Evolutionary conservation across 2,888 invertebrate genomes (phyloP), one percentile per base, ranked within the genome.

Genomic region (Drosophila ezoana): DNA sequence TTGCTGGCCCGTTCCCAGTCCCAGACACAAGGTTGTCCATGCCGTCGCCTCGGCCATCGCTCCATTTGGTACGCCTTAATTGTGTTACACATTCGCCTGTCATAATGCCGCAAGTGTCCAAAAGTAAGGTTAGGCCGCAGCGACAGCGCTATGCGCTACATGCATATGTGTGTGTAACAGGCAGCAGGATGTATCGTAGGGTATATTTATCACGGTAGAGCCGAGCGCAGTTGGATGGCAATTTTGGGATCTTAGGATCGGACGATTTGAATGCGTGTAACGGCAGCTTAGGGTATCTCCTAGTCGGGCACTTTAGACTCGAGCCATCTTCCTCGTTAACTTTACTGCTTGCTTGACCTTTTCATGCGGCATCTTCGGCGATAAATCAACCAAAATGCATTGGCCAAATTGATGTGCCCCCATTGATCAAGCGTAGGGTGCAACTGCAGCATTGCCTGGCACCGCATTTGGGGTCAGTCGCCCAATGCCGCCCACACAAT

Each of bases 1-100:
- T 20, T 4, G 10, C 18, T 4, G n/a, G 9, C 18, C 18, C 37
- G 32, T n/a, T 44, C 28, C 16, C 28, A 5, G 10, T 16, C 8
- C 6, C 48, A 14, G 32, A 13, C 33, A 33, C 18, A 6, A 14
- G 35, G 10, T 9, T 14, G 41, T 28, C 58, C 45, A 51, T 51
- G 48, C 16, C 44, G 32, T 43, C 33, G 16, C 32, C 14, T 20
- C 23, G 9, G 53, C 47, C 40, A 44, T 51, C 18, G 54, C 47
- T 41, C 35, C 51, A 8, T 48, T 58, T 49, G 67, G 49, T 58
- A 48, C 63, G 79, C 63, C 79, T 59, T 76, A 68, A 77, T 77
- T 77, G 68, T 79, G 79, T 76, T 77, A 71, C 56, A 79, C 76
- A 77, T 57, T 49, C 44, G 63, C 68, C 63, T 56, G 51, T 75